Percentiles rank a stretch among this genome's conserved stretches.
Conservation (phyloP, 2,888 invertebrate genomes). For the Mesoligia furuncula region DNA sequence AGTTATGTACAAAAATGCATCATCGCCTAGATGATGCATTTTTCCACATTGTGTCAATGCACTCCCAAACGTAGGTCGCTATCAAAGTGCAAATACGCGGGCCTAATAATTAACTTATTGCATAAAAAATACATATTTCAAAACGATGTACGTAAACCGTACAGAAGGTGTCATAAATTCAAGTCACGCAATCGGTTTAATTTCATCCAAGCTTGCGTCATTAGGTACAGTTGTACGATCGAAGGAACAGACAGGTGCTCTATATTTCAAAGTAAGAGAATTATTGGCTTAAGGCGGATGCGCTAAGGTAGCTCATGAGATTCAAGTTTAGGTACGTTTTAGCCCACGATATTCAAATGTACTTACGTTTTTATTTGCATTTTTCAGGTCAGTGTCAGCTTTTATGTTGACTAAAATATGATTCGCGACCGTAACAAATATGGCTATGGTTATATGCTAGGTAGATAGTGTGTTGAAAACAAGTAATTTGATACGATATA, state of each 20-base stretch:
- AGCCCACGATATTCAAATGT: background rate
- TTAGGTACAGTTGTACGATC: constrained; percentile 30
- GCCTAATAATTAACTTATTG: too few species aligned
- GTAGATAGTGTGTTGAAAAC: too few species aligned
- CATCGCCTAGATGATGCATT: too few species aligned
- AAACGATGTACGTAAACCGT: too few species aligned
- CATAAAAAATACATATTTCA: too few species aligned
- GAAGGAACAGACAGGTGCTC: constrained; percentile 17
- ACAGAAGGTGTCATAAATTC: background rate
- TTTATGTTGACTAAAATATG: background rate
- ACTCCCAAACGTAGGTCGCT: too few species aligned
- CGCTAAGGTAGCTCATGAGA: background rate
- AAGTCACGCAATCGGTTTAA: constrained; percentile 69
- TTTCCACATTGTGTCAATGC: too few species aligned
- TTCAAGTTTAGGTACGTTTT: background rate
- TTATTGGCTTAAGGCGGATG: background rate
- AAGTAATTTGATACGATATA: too few species aligned
- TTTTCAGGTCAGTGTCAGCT: background rate
- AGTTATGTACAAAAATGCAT: too few species aligned
- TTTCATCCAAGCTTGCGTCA: constrained; percentile 64
- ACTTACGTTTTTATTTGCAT: background rate
- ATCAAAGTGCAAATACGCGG: too few species aligned
- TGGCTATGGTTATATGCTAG: too few species aligned
- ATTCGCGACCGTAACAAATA: too few species aligned
- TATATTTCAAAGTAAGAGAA: constrained; percentile 21